Base-by-base conservation (phyloP, 2,797 vertebrate genomes). In the Labeo calbasu region DNA sequence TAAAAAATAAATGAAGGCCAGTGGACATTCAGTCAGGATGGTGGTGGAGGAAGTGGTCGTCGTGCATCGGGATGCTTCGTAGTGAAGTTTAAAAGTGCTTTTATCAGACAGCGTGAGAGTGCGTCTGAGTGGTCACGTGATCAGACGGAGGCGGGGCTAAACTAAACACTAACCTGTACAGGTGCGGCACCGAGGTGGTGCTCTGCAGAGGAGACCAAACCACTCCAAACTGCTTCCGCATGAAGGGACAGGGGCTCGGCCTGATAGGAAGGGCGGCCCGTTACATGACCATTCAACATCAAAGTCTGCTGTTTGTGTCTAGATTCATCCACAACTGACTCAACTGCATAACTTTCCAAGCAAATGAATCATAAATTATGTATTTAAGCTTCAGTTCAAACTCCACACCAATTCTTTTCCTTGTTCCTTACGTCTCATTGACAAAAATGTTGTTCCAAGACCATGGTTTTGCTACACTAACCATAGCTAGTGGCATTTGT, bases 151-250 rank as follows among this genome's bases (percentile, higher is more conserved):
- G 83, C 85, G 89, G 89, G 66, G 84, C 89, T 90, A 89, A 85
- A 85, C 89, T 90, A 89, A 85, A 85, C 93, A 94, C 95, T 95
- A 92, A 95, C 95, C 94, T 95, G 87, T 77, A 80, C 91, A 95
- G 93, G 88, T 95, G 93, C 91, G 94, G 93, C 94, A 95, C 92
- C 91, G 94, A 95, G 90, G 92, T 91, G 86, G 93, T 92, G 90
- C 90, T 94, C 88, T 94, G 94, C 55, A 94, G 92, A 55, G 94
- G 93, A 91, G 93, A 93, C 94, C 94, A 95, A 83, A 93, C 90
- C 91, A 82, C 76, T 53, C 84, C 84, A 51, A 90, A 93, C 89
- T 95, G 94, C 90, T 94, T 89, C 93, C 89, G 89, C 92, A 93
- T 93, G 89, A 93, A 92, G 85, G 91, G 86, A 90, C 92, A 92